Base-by-base conservation (phyloP, 2,888 invertebrate species). In the Cinara cedri region DNA sequence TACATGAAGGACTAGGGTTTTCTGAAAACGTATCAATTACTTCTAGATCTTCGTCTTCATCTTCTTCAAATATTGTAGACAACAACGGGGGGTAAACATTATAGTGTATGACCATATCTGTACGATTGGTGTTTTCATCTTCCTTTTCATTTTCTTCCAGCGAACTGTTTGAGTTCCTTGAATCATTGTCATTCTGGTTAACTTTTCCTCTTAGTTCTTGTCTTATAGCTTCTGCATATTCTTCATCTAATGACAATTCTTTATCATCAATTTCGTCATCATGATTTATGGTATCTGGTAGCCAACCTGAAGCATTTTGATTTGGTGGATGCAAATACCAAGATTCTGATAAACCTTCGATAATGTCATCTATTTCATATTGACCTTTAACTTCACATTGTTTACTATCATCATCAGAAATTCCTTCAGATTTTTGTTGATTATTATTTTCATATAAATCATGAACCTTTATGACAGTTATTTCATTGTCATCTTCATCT, bases 11-110 rank as follows among this genome's bases (percentile, higher is more conserved):
- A 72, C 82, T 82, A 11, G 82, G 80, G 24, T 81, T 83, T 34
- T 68, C 54, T 19, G 72, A 72, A 71, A 71, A 60, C 13, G 51
- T 70, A 21, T 83, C 83, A 8, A 82, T 82, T 57, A 82, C 82
- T 72, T 83, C 82, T 6, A 83, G 84, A 51, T 83, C 82, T 24
- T 83, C 78, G 80, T 84, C 83, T 81, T 87, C 87, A 54, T 88
- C 87, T 85, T 90, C 90, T 84, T 90, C 90, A 34, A 89, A 86
- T 80, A 90, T 90, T 0, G 90, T 90, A 71, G 90, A 90, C 19
- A 90, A 83, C 1, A 89, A 89, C 1, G 88, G 87, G 24, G 89
- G 88, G 82, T 88, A 89, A 24, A 88, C 86, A 82, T 89, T 89
- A 83, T 90, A 90, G 82, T 84, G 83, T 21, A 83, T 83, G 1